Percentiles rank a stretch among this genome's conserved stretches.
Evolutionary conservation across 2,888 invertebrate species (phyloP).

Genomic region (Epinotia demarniana): DNA sequence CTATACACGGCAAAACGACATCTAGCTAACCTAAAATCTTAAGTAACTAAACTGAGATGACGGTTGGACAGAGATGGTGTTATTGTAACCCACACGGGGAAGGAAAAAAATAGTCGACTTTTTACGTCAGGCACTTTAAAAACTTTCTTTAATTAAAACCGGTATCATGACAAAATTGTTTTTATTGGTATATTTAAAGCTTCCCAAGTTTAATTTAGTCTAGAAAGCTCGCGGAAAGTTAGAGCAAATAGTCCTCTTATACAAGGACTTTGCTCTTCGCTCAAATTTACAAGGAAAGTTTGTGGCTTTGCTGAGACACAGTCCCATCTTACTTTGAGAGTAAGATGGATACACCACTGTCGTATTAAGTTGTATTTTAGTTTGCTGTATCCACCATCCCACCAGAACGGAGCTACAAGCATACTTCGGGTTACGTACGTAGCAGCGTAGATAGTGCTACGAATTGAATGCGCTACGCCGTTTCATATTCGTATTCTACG

Average conservation of each 20-base stretch:
- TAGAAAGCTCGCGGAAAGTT: slow-evolving; percentile 36
- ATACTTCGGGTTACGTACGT: background rate
- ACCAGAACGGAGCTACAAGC: background rate
- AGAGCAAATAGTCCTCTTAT: slow-evolving; percentile 47
- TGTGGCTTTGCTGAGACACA: slow-evolving; percentile 53
- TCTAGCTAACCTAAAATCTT: no score
- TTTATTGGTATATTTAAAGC: slow-evolving; percentile 27
- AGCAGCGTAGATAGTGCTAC: background rate
- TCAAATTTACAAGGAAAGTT: slow-evolving; percentile 60
- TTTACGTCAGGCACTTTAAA: background rate
- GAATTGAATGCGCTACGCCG: background rate
- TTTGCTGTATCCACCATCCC: background rate
- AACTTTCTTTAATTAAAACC: slow-evolving; percentile 23
- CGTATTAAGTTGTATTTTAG: background rate
- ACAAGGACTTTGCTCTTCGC: slow-evolving; percentile 50
- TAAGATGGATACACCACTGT: background rate
- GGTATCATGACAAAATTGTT: slow-evolving; percentile 21
- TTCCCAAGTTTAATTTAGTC: slow-evolving; percentile 39
- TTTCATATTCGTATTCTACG: background rate
- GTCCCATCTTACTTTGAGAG: background rate
- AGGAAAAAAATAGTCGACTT: no score
- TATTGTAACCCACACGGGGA: no score
- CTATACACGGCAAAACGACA: no score
- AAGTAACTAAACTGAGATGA: no score
- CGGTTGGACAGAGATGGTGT: no score